phyloP scores from a whole-genome alignment of 2,797 vertebrate genomes.

The Manis crassicaudata region DNA sequence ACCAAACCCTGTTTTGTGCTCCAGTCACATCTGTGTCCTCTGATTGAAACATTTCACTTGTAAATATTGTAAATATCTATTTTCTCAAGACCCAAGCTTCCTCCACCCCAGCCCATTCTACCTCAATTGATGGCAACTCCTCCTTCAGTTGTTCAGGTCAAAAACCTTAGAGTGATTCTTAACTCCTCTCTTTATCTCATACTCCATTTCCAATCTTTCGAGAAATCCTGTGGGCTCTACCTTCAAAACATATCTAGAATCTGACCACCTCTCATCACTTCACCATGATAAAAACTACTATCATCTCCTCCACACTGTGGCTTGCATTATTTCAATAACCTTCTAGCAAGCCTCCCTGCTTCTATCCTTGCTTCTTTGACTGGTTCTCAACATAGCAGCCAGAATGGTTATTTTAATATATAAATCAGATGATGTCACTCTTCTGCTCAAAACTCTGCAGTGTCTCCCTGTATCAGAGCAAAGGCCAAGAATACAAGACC shows the following conservation, averaged over 20 bases:
- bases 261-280: background rate
- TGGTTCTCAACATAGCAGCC: background rate
- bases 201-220: background rate
- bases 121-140: background rate
- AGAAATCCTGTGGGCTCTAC: background rate
- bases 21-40: background rate
- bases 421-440: background rate
- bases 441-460: background rate
- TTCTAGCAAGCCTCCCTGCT: background rate
- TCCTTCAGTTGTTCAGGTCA: background rate
- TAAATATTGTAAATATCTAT: background rate
- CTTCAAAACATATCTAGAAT: background rate
- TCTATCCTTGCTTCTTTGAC: background rate
- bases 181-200: background rate
- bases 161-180: background rate
- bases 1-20: background rate
- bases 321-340: background rate
- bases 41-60: background rate
- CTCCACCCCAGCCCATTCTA: background rate
- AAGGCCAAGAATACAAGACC: background rate
- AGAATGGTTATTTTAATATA: background rate
- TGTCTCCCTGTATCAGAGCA: background rate
- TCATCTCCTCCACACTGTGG: background rate
- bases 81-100: background rate
- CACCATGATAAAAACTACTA: background rate